Evolutionary conservation across 2,888 invertebrate species (phyloP).

Genomic region (Acanthosepion esculentum): DNA sequence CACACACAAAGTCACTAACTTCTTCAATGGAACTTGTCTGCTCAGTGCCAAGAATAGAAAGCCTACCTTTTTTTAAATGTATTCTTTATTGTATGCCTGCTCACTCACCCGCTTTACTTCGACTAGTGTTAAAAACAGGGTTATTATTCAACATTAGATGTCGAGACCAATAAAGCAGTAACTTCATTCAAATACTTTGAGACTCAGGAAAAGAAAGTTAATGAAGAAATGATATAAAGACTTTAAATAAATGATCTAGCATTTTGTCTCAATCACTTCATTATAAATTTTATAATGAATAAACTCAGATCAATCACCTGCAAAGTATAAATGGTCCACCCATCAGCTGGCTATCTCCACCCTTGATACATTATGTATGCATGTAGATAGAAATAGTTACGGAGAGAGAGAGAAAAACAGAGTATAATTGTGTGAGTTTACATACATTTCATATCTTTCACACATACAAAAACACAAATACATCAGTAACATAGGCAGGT

Average conservation of each 20-base stretch:
- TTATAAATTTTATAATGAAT: slow-evolving; percentile 1
- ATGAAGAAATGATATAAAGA: background rate
- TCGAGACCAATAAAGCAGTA: background rate
- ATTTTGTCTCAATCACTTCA: background rate
- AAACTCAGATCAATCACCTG: background rate
- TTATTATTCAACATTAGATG: background rate
- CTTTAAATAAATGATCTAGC: background rate
- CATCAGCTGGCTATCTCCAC: background rate
- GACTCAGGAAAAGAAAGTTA: background rate
- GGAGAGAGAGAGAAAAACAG: background rate
- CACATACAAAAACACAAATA: background rate
- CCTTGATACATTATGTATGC: slow-evolving; percentile 6
- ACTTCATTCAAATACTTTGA: slow-evolving; percentile 4
- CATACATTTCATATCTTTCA: background rate
- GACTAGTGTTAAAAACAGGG: background rate
- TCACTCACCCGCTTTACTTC: background rate
- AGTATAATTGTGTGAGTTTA: background rate
- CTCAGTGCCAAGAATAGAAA: slow-evolving; percentile 16
- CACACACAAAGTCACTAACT: background rate
- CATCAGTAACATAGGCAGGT: background rate
- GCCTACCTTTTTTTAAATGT: slow-evolving; percentile 1
- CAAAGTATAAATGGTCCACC: slow-evolving; percentile 37
- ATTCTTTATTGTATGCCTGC: background rate
- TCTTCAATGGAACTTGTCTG: background rate
- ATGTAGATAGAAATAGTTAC: background rate